phyloP scores from a whole-genome alignment of 2,113 vertebrate species.

The Oreocharis arfaki region DNA sequence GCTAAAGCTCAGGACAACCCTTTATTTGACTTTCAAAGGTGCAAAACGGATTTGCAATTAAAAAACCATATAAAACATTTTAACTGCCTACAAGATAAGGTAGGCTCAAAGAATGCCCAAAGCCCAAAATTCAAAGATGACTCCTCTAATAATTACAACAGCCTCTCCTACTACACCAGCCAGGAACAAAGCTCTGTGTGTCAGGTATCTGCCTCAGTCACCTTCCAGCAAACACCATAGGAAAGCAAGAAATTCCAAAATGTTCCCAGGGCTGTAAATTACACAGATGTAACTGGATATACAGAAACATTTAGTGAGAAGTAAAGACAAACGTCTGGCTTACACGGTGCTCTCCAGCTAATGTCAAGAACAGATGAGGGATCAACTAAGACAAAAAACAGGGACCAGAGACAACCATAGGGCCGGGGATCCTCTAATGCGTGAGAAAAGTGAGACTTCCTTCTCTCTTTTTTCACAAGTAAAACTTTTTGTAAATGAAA shows the following conservation, averaged over 20 bases:
- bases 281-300: background rate
- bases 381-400: background rate
- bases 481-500: background rate
- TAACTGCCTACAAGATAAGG: background rate
- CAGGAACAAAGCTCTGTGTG: background rate
- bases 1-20: background rate
- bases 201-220: background rate
- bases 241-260: constrained; percentile 27
- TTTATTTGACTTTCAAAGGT: background rate
- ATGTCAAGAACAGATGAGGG: constrained; percentile 19
- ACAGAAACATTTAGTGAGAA: background rate
- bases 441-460: background rate
- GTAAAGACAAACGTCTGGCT: background rate
- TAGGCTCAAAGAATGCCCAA: background rate
- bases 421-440: background rate
- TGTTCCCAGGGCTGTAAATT: constrained; percentile 9
- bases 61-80: background rate
- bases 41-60: background rate
- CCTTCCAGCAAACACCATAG: background rate
- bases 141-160: background rate
- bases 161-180: background rate
- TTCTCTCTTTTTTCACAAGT: background rate
- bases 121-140: background rate
- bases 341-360: background rate
- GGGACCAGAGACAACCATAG: background rate